Evolutionary conservation across 2,113 vertebrate species (phyloP), one percentile per base, ranked within the genome.

Genomic region (Aix galericulata): DNA sequence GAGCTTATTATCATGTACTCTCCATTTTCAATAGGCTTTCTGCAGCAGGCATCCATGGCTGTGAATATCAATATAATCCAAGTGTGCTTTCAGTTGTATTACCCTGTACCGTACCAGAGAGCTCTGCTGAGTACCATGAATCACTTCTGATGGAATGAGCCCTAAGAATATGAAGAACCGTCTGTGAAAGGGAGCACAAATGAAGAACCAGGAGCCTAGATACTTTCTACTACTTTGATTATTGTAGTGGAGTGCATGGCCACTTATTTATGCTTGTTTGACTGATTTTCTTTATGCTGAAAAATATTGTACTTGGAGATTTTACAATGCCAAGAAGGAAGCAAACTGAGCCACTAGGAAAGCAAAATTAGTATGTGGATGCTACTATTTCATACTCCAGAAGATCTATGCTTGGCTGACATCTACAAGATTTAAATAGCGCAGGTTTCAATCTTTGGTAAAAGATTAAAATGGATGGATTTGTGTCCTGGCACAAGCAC

Each of bases 341-440:
- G 40, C 2, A 80, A 95, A 66, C 7, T 53, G 36, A 93, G 44
- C 26, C 83, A 36, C 26, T 11, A 55, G 21, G 50, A 83, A 60
- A 86, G 46, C 8, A 86, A 52, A 92, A 86, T 92, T 83, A 34
- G n/a, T 38, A 68, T 75, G n/a, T 94, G 56, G 66, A 29, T 27
- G 27, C 46, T 59, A n/a, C 25, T 74, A 14, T 72, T 86, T 93
- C 56, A 84, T 84, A 22, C 36, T 81, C 8, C 72, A 44, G 29
- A 86, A 88, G 72, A 77, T 72, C 68, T 59, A 71, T 72, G n/a
- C 60, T 88, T 88, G 88, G 55, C 91, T 91, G 88, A 81, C 59
- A 93, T 50, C 92, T 89, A 32, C 56, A 93, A 68, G 72, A 91
- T 84, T 95, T 93, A 78, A 74, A 74, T 12, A 67, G 46, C 27